Evolutionary conservation across 1,140 invertebrate species (phyloP).

Genomic region (Polypedilum vanderplanki): DNA sequence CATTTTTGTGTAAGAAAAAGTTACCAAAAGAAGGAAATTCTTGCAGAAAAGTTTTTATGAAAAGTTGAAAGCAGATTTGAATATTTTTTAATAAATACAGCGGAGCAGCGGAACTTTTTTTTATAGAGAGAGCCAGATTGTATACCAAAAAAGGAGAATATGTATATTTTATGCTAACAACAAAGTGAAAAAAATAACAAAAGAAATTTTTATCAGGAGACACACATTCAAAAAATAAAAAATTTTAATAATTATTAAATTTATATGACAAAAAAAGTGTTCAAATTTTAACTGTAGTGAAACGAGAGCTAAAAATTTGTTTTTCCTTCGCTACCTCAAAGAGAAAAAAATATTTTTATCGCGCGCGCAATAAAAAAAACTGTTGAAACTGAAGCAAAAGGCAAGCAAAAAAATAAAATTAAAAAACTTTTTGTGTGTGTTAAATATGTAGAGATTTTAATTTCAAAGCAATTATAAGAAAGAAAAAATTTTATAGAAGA

Average conservation of each 20-base stretch:
- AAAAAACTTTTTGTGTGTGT: background rate
- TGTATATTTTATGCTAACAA: constrained; percentile 7
- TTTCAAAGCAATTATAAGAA: constrained; percentile 3
- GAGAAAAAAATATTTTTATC: background rate
- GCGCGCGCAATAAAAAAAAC: background rate
- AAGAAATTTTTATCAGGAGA: constrained; percentile 12
- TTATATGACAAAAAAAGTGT: background rate
- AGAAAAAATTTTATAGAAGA: background rate
- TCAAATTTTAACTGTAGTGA: constrained; percentile 19
- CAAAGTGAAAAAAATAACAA: background rate
- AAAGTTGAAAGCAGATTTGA: constrained; percentile 9
- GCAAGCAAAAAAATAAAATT: background rate
- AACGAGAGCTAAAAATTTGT: background rate
- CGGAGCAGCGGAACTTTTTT: background rate
- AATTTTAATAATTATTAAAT: constrained; percentile 9
- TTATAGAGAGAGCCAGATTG: background rate
- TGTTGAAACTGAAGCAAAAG: background rate
- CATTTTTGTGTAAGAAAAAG: constrained; percentile 7
- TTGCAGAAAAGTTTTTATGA: background rate
- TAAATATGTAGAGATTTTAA: constrained; percentile 14
- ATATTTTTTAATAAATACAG: constrained; percentile 1
- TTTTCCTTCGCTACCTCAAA: background rate
- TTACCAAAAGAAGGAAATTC: background rate
- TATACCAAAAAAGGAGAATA: background rate
- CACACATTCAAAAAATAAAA: background rate